Base-by-base conservation (phyloP, 2,888 invertebrate species). In the Agrochola litura region DNA sequence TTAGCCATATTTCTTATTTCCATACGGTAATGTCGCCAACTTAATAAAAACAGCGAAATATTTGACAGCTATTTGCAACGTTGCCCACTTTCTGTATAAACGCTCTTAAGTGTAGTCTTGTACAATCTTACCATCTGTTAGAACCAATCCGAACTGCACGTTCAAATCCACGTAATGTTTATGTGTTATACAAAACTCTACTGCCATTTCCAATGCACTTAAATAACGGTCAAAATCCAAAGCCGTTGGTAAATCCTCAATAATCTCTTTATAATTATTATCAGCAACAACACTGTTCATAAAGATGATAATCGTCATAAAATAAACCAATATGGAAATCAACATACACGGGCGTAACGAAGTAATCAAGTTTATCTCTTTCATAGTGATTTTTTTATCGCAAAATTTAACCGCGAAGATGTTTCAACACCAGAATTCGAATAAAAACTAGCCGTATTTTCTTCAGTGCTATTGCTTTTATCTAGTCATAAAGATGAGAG, bases 111-210 rank as follows among this genome's bases (percentile, higher is more conserved):
- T 30, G 41, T 22, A 67, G 12, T 16, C 0, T 25, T 37, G 37
- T 43, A 37, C 90, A 92, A 49, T 63, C 77, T 77, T 91, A 95
- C 95, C 94, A 41, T 91, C 91, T 3, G 89, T 79, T 41, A 95
- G 76, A 88, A 95, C 94, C 72, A 95, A 79, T 65, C 94, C 95
- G 66, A 94, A 93, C 22, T 84, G 88, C 52, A 92, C 88, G 85
- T 92, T 92, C 10, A 93, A 65, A 86, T 95, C 93, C 52, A 94
- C 78, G 52, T 91, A 86, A 65, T 87, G 25, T 80, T 89, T 90
- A 81, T 92, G 79, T 16, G 75, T 73, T 22, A 70, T 37, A 69
- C 83, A 87, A 87, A 92, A 95, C 9, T 89, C 82, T 19, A 92
- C 67, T n/a, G 92, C 81, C 56, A 81, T 85, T 76, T 90, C 86